Evolutionary conservation across 2,113 vertebrate genomes (phyloP).

Genomic region (Sylvilagus bachmani): DNA sequence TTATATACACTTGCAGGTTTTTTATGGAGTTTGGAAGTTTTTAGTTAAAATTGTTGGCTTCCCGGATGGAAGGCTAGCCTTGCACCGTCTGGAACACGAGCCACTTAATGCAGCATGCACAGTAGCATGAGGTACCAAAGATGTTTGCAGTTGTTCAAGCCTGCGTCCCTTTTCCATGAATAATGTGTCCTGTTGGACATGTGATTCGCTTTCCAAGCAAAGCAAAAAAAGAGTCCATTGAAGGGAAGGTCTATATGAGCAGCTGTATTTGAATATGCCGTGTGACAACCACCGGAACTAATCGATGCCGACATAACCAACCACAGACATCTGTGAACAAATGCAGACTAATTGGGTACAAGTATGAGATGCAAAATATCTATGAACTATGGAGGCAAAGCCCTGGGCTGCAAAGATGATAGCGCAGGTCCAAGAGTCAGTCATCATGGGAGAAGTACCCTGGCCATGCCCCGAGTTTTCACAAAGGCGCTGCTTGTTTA

Average conservation of each 20-base stretch:
- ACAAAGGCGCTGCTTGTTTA: constrained; percentile 63
- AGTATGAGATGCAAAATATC: constrained; percentile 60
- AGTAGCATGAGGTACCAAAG: neutral
- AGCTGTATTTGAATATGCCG: constrained; percentile 74
- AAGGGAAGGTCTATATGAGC: constrained; percentile 24
- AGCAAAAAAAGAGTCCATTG: constrained; percentile 63
- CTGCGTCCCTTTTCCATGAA: constrained; percentile 65
- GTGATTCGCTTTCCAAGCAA: constrained; percentile 69
- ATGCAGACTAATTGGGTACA: constrained; percentile 77
- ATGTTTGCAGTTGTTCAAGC: constrained; percentile 24
- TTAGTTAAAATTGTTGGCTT: constrained; percentile 41
- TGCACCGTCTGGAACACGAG: neutral
- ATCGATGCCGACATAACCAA: constrained; percentile 64
- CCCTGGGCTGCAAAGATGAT: neutral
- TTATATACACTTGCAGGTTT: constrained; percentile 14
- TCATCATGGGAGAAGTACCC: neutral
- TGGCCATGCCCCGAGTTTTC: neutral
- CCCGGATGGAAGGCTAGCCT: neutral
- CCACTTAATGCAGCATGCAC: neutral
- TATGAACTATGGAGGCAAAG: constrained; percentile 22
- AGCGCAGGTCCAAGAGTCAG: neutral
- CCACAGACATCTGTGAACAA: constrained; percentile 81
- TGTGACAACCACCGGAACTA: constrained; percentile 77
- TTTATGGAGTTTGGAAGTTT: constrained; percentile 36
- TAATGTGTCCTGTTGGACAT: constrained; percentile 52